Evolutionary conservation across 2,113 vertebrate genomes (phyloP).

Genomic region (Taxidea taxus): DNA sequence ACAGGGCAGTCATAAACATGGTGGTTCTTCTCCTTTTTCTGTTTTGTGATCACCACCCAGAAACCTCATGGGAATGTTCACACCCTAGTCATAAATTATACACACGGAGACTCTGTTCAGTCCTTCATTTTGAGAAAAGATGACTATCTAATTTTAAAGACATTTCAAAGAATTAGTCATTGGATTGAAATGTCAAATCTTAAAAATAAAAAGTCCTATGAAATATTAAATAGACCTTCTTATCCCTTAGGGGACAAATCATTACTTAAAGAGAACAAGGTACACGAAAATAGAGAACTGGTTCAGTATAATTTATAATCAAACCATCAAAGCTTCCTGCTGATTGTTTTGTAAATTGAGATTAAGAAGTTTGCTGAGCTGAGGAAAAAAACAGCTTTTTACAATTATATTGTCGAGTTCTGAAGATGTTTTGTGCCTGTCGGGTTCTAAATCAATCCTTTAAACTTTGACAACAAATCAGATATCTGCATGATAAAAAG

Average conservation of each 20-base stretch:
- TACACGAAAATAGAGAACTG: conserved; percentile 38
- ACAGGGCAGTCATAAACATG: fast-evolving
- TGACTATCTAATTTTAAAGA: background rate
- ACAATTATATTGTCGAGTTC: background rate
- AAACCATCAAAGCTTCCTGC: background rate
- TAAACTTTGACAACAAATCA: conserved; percentile 29
- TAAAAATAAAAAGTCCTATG: background rate
- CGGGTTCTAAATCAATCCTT: background rate
- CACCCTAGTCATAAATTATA: background rate
- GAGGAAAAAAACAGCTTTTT: conserved; percentile 16
- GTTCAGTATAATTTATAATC: conserved; percentile 12
- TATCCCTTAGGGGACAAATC: conserved; percentile 32
- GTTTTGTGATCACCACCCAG: background rate
- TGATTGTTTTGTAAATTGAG: conserved; percentile 30
- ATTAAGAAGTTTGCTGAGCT: conserved; percentile 26
- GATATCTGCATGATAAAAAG: conserved; percentile 20
- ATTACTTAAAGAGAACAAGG: conserved; percentile 34
- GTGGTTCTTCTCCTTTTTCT: background rate
- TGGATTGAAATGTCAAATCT: conserved; percentile 29
- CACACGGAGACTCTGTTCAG: background rate
- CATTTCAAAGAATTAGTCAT: conserved; percentile 29
- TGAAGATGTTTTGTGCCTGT: conserved; percentile 16
- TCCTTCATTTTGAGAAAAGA: conserved; percentile 36
- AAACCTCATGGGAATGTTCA: background rate
- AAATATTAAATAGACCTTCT: conserved; percentile 52